These are phyloP conservation scores for Nibea coibor DNA, from an alignment of 2,113 vertebrate genomes.

Conservation along the genomic window DNA sequence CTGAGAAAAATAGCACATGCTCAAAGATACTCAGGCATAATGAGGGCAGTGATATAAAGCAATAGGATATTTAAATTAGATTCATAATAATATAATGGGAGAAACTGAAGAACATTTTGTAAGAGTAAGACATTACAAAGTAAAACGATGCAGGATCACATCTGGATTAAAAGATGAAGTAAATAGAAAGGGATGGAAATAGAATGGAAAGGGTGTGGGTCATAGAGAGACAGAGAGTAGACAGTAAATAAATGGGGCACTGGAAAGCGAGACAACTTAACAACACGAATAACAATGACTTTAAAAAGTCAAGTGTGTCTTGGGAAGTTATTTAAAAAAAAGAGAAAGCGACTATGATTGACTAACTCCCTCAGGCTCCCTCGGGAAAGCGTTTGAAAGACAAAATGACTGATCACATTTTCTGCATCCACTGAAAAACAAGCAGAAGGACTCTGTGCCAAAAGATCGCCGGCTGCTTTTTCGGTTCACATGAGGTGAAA, in stretches of 20 bases:
- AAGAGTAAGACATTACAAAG: too few species aligned
- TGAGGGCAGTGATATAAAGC: too few species aligned
- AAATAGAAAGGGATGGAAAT: too few species aligned
- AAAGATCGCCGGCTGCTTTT: constrained; percentile 9
- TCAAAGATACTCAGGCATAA: too few species aligned
- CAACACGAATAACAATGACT: neutral
- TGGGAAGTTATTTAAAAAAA: constrained; percentile 22
- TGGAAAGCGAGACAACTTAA: neutral
- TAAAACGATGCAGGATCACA: too few species aligned
- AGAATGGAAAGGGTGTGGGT: too few species aligned
- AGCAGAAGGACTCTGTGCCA: constrained; percentile 2
- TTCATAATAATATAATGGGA: too few species aligned
- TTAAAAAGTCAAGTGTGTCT: constrained; percentile 19
- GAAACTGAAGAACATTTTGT: too few species aligned
- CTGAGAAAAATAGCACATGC: too few species aligned
- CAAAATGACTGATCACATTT: constrained; percentile 36
- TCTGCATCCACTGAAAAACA: constrained; percentile 18
- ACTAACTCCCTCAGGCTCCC: constrained; percentile 35
- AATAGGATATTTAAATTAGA: too few species aligned
- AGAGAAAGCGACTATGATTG: constrained; percentile 24
- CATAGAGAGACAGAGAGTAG: too few species aligned
- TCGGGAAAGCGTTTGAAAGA: constrained; percentile 12
- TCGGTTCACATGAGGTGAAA: constrained; percentile 10
- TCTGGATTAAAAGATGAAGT: too few species aligned
- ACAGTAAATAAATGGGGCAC: neutral